Conservation (phyloP, 1,140 invertebrate genomes). For the Hylaeus anthracinus region DNA sequence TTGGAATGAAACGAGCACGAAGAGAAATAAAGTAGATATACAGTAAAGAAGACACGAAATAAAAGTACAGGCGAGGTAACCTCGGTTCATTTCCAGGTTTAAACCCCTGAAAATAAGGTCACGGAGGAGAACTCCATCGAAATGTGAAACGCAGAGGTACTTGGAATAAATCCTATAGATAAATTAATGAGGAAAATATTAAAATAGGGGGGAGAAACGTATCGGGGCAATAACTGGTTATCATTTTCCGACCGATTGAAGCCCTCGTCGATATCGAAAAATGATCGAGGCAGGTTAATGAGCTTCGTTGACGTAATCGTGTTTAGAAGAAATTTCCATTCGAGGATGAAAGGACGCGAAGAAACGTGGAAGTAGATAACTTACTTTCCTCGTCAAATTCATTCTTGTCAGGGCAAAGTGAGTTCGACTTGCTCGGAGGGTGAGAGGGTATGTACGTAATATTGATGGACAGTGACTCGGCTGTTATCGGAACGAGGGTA, state of each 20-base stretch:
- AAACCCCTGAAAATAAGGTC: too few species aligned
- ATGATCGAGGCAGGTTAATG: slow-evolving; percentile 51
- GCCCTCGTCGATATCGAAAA: slow-evolving; percentile 51
- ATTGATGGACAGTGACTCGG: slow-evolving; percentile 75
- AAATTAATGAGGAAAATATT: too few species aligned
- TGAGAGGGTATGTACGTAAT: slow-evolving; percentile 58
- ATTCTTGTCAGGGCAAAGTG: slow-evolving; percentile 58
- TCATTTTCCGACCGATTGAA: neutral
- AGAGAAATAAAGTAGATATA: too few species aligned
- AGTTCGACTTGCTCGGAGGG: slow-evolving; percentile 46
- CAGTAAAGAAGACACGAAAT: too few species aligned
- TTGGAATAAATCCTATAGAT: neutral
- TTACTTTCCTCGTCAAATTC: slow-evolving; percentile 62
- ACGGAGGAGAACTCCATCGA: too few species aligned
- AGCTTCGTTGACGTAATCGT: slow-evolving; percentile 57
- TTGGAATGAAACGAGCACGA: too few species aligned
- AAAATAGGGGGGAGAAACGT: too few species aligned
- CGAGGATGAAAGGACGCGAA: slow-evolving; percentile 11
- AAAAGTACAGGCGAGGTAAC: too few species aligned
- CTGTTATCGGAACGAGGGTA: slow-evolving; percentile 65
- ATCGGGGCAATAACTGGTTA: neutral
- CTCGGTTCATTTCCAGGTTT: too few species aligned
- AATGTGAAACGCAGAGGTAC: too few species aligned
- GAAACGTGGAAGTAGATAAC: slow-evolving; percentile 61
- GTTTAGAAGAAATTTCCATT: slow-evolving; percentile 59